Evolutionary conservation across 1,140 invertebrate genomes (phyloP), one percentile per base, ranked within the genome.

Genomic region (Sarcophaga bullata): DNA sequence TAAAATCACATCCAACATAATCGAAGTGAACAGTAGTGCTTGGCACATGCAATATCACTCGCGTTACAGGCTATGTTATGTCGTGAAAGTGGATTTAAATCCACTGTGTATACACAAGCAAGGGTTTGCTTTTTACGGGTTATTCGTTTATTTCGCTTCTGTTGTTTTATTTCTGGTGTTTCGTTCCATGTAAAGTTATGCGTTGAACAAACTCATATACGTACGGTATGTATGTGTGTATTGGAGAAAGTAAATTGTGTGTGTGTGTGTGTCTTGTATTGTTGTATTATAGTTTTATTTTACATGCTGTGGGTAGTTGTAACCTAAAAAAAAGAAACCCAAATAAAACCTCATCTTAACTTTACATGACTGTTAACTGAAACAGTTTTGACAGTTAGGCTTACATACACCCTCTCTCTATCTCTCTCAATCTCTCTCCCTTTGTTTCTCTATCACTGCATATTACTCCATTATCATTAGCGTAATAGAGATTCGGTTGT

Each of bases 361-460:
- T 73, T 15, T 46, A 15, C 13, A n/a, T 47, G 15, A n/a, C 47
- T 76, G 46, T 48, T 75, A 47, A n/a, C 5, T 76, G 73, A 76
- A 76, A 11, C n/a, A 76, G 73, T 76, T 76, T 49, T 49, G 73
- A 76, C 73, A 76, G 46, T 76, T 76, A 76, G n/a, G 25, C 46
- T 73, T 37, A 37, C 72, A 46, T 13, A 76, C 47, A 58, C 54
- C 25, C 25, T 37, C 25, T 37, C 25, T 37, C 25, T 37, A 1
- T 37, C 25, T 37, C 4, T 37, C 25, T 37, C 25, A 2, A 1
- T 37, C 25, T 37, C 25, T 37, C 25, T 37, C 25, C 4, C 25
- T 37, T 4, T 37, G 4, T 4, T 4, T 37, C 25, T 37, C 1
- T 37, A 37, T 37, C 25, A 37, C 25, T 37, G 1, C 25, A 37